Evolutionary conservation across 2,888 invertebrate species (phyloP).

Genomic region (Acanthosepion pharaonis): DNA sequence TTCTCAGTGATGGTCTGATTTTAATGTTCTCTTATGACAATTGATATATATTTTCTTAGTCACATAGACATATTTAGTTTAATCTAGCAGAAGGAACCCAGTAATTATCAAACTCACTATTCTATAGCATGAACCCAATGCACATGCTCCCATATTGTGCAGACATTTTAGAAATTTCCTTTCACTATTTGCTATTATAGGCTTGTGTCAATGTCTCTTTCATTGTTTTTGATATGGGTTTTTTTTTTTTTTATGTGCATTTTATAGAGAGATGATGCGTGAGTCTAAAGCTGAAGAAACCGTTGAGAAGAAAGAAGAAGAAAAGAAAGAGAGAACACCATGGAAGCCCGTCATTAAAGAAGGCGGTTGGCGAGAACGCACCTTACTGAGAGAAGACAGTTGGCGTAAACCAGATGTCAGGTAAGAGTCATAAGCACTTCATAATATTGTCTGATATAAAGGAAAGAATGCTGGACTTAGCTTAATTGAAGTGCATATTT

Average conservation of each 20-base stretch:
- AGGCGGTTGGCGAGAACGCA: conserved; percentile 70
- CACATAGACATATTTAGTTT: neutral
- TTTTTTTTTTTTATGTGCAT: neutral
- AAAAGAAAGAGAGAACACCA: conserved; percentile 49
- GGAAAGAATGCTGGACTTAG: no score
- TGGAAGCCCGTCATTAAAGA: conserved; percentile 57
- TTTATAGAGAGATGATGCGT: conserved; percentile 47
- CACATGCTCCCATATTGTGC: no score
- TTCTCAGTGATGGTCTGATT: neutral
- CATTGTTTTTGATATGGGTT: neutral
- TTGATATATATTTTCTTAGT: neutral
- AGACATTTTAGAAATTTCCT: no score
- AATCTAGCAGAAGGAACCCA: neutral
- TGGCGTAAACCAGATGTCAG: conserved; percentile 56
- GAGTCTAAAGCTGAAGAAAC: conserved; percentile 49
- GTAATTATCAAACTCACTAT: no score
- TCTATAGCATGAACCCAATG: no score
- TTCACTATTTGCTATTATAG: no score
- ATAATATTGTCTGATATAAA: neutral
- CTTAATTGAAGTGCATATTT: no score
- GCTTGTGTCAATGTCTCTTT: no score
- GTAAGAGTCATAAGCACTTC: neutral
- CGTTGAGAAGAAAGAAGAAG: conserved; percentile 48
- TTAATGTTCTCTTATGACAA: neutral
- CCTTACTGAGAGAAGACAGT: conserved; percentile 66